Conservation (phyloP, 2,888 invertebrate genomes). For the Melanargia galathea region DNA sequence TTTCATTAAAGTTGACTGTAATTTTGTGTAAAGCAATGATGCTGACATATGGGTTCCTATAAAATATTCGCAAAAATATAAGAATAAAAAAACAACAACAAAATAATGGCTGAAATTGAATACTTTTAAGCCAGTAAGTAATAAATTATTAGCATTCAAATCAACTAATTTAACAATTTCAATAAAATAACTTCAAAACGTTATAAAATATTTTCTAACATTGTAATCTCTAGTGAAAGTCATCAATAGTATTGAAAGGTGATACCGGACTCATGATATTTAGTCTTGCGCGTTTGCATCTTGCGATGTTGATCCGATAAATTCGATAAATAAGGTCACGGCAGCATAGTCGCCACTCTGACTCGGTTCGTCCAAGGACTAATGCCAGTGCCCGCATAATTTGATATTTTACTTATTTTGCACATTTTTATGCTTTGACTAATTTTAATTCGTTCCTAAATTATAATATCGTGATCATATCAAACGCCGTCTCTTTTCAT, state of each 20-base stretch:
- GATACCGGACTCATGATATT: conserved; percentile 15
- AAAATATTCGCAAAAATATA: too few species aligned
- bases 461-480: background rate
- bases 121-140: background rate
- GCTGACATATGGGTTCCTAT: too few species aligned
- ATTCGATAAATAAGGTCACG: conserved; percentile 28
- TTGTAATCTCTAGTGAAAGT: background rate
- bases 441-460: conserved; percentile 14
- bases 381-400: conserved; percentile 30
- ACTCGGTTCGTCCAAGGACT: conserved; percentile 36
- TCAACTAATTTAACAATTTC: background rate
- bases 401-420: conserved; percentile 31
- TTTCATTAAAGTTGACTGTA: too few species aligned
- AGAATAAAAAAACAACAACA: too few species aligned
- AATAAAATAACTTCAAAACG: background rate
- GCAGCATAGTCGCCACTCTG: conserved; percentile 34
- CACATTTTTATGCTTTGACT: conserved; percentile 25
- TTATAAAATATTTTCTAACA: background rate
- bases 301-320: conserved; percentile 3
- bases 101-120: background rate
- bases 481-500: background rate
- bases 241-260: background rate
- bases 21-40: too few species aligned
- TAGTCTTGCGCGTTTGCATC: conserved; percentile 5
- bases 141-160: background rate